Evolutionary conservation across 2,888 invertebrate species (phyloP).

Genomic region (Kuschelorhynchus macadamiae): DNA sequence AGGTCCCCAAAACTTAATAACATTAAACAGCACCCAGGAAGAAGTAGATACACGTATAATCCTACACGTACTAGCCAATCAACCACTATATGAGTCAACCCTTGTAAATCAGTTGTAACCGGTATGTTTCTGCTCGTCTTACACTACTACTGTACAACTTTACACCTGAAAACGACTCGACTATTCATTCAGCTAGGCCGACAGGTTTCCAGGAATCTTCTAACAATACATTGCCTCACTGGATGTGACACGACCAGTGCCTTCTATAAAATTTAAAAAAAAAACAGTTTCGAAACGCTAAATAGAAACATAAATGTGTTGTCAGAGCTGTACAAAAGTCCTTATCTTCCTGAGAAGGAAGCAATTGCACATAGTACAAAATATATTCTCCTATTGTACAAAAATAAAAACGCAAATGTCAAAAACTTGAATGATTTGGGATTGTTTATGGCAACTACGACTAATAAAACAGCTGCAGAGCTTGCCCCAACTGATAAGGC

Average conservation of each 20-base stretch:
- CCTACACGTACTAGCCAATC: neutral
- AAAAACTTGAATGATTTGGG: constrained; percentile 9
- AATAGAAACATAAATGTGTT: no score
- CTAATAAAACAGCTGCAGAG: constrained; percentile 6
- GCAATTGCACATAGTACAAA: neutral
- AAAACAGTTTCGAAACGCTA: no score
- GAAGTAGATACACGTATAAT: constrained; percentile 5
- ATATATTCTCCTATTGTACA: constrained; percentile 1
- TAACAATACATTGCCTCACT: neutral
- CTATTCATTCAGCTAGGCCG: neutral
- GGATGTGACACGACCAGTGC: constrained; percentile 13
- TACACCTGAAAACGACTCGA: neutral
- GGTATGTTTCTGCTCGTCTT: no score
- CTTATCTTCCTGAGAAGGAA: neutral
- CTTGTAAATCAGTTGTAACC: neutral
- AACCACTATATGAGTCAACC: no score
- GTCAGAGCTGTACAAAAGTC: no score
- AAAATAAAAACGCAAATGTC: constrained; percentile 15
- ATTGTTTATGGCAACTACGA: neutral
- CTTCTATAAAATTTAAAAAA: constrained; percentile 1
- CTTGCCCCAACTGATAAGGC: constrained; percentile 20
- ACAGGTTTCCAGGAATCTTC: no score
- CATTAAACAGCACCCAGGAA: constrained; percentile 12
- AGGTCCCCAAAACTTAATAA: neutral
- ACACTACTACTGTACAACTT: neutral